phyloP scores from a whole-genome alignment of 2,113 vertebrate genomes.

The Passerina amoena region DNA sequence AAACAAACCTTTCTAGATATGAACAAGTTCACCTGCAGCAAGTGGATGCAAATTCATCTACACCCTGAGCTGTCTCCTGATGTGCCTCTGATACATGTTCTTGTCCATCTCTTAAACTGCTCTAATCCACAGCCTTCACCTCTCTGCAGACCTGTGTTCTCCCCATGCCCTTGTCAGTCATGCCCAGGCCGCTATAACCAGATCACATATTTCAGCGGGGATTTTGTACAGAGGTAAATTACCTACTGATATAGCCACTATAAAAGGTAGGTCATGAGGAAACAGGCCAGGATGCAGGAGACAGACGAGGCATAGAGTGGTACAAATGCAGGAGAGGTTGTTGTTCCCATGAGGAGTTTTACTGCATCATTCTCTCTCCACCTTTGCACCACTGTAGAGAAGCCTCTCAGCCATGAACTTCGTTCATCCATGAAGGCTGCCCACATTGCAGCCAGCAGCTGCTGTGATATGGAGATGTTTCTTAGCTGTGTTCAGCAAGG shows the following conservation, averaged over 20 bases:
- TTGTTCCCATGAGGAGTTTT: background rate
- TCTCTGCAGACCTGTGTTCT: background rate
- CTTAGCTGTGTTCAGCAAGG: background rate
- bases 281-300: background rate
- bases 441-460: background rate
- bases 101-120: background rate
- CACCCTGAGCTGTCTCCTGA: background rate
- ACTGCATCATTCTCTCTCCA: background rate
- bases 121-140: background rate
- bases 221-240: background rate
- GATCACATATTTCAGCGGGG: background rate
- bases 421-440: background rate
- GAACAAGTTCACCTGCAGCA: background rate
- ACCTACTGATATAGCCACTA: background rate
- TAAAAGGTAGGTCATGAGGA: background rate
- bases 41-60: background rate
- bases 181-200: background rate
- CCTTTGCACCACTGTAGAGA: background rate
- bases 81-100: accelerated
- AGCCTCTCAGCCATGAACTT: background rate
- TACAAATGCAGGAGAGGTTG: background rate
- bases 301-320: background rate
- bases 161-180: background rate
- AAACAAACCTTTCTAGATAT: background rate
- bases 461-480: background rate